Conservation (phyloP, 1,140 invertebrate species). For the Gryllus bimaculatus region DNA sequence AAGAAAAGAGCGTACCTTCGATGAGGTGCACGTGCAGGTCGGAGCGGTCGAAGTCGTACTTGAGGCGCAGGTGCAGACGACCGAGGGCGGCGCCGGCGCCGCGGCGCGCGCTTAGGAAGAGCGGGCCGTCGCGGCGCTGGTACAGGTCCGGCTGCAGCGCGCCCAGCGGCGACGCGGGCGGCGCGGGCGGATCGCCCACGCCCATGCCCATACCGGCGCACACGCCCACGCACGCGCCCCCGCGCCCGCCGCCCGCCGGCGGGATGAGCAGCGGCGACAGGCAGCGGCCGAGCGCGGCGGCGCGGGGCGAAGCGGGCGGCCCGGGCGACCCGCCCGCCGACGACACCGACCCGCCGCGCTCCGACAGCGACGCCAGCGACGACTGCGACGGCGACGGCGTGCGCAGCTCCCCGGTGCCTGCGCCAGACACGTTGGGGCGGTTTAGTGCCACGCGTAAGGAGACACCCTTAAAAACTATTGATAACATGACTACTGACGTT, state of each 20-base stretch:
- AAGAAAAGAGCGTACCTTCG: constrained; percentile 50
- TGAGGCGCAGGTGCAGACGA: constrained; percentile 70
- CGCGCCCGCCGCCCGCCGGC: constrained; percentile 6
- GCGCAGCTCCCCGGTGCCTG: constrained; percentile 28
- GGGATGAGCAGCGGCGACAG: constrained; percentile 29
- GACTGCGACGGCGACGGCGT: constrained; percentile 44
- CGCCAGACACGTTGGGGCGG: neutral
- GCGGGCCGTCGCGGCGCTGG: constrained; percentile 57
- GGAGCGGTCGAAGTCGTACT: constrained; percentile 81
- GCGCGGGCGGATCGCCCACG: constrained; percentile 27
- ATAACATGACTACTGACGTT: constrained; percentile 27
- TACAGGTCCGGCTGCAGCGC: constrained; percentile 80
- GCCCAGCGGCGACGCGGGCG: constrained; percentile 64
- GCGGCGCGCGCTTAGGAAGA: constrained; percentile 52
- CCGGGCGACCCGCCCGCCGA: constrained; percentile 23
- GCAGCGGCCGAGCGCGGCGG: constrained; percentile 10
- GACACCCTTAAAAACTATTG: too few relatives aligned
- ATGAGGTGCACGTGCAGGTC: constrained; percentile 81
- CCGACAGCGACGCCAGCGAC: constrained; percentile 46
- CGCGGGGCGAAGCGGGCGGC: constrained; percentile 26
- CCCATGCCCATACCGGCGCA: constrained; percentile 9
- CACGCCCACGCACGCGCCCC: constrained; percentile 15
- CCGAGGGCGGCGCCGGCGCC: constrained; percentile 47
- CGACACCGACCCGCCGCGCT: neutral
- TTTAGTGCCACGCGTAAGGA: too few relatives aligned